Evolutionary conservation across 2,888 invertebrate species (phyloP).

Genomic region (Mesorhabditis spiculigera): DNA sequence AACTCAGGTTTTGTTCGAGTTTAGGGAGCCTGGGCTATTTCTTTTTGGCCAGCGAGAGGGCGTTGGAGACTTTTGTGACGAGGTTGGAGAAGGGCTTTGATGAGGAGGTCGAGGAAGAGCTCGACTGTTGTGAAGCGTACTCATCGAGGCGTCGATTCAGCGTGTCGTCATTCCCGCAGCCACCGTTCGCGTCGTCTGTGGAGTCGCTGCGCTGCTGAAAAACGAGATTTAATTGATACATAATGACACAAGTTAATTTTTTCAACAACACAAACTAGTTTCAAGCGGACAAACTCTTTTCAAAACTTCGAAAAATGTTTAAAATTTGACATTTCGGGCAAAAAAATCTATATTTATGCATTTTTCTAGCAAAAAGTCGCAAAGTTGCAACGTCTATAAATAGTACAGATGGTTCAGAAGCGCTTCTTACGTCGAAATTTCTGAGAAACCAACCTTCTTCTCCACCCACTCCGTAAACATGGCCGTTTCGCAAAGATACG

Average conservation of each 20-base stretch:
- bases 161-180: neutral
- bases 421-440: neutral
- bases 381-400: no score
- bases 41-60: neutral
- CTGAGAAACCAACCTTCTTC: slow-evolving; percentile 1
- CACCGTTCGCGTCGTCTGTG: neutral
- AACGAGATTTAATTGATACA: neutral
- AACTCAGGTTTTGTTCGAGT: no score
- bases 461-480: slow-evolving; percentile 1
- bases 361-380: no score
- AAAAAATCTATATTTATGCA: no score
- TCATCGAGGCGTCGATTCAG: slow-evolving; percentile 1
- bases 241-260: no score
- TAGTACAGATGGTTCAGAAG: no score
- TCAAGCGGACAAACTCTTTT: no score
- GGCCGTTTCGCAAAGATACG: slow-evolving; percentile 6
- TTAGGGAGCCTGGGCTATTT: neutral
- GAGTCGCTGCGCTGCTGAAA: neutral
- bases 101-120: neutral
- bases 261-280: no score
- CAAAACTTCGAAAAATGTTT: no score
- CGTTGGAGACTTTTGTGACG: neutral
- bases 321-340: no score
- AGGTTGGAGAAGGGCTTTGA: neutral
- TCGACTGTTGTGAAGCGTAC: neutral